These are phyloP conservation scores for Samia ricini DNA, from an alignment of 1,140 invertebrate genomes.

Conservation along the genomic window DNA sequence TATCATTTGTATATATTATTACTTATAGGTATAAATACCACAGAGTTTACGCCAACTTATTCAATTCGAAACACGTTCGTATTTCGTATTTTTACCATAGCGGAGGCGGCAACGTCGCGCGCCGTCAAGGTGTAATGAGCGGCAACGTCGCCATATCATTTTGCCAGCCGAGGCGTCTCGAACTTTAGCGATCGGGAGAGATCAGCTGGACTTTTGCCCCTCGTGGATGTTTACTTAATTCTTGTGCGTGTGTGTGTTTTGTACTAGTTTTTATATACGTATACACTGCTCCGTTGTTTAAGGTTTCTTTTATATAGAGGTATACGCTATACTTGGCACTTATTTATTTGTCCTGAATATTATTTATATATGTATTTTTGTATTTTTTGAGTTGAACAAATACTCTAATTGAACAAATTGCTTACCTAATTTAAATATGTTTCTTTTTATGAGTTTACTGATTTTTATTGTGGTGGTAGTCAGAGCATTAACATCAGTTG, in stretches of 20 bases:
- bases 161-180: constrained; percentile 23
- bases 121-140: constrained; percentile 6
- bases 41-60: constrained; percentile 26
- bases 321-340: too few relatives aligned
- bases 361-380: too few relatives aligned
- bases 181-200: constrained; percentile 23
- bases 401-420: too few relatives aligned
- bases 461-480: too few relatives aligned
- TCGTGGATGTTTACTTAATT: constrained; percentile 20
- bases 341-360: too few relatives aligned
- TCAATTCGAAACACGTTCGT: constrained; percentile 42
- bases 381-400: too few relatives aligned
- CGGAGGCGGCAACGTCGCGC: constrained; percentile 5
- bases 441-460: too few relatives aligned
- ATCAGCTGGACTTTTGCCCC: constrained; percentile 38
- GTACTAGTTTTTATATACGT: neutral
- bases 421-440: too few relatives aligned
- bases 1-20: neutral
- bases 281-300: neutral
- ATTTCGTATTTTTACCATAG: constrained; percentile 38
- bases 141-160: constrained; percentile 26
- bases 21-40: neutral
- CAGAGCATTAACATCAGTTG: too few relatives aligned
- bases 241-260: neutral
- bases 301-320: too few relatives aligned